Evolutionary conservation across 2,113 vertebrate genomes (phyloP).

Genomic region (Melanerpes formicivorus): DNA sequence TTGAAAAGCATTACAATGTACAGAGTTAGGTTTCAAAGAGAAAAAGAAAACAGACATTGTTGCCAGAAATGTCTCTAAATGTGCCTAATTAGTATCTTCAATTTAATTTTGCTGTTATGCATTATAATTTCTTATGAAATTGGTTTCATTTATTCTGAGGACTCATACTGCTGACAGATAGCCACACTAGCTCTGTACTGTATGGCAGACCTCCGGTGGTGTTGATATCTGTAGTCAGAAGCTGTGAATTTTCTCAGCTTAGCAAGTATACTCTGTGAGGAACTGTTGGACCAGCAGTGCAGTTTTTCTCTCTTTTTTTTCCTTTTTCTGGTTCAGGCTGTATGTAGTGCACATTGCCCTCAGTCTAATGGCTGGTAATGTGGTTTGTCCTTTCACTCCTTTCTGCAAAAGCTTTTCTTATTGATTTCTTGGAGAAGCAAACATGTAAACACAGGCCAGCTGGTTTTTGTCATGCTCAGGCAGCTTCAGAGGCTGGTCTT

Average conservation of each 20-base stretch:
- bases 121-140: constrained; percentile 42
- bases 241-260: background rate
- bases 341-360: too few species aligned
- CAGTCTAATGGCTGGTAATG: background rate
- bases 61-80: constrained; percentile 52
- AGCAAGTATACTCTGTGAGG: background rate
- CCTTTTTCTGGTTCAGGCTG: background rate
- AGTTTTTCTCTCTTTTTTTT: too few species aligned
- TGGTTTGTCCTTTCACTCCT: background rate
- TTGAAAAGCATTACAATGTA: background rate
- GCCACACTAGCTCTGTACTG: background rate
- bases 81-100: constrained; percentile 64
- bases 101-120: constrained; percentile 49
- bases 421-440: background rate
- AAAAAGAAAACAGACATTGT: background rate
- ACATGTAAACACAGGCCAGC: background rate
- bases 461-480: background rate
- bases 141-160: constrained; percentile 46
- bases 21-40: constrained; percentile 27
- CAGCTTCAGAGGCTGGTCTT: background rate
- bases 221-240: background rate
- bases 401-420: background rate
- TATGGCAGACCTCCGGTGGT: background rate
- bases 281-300: background rate
- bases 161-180: background rate